Evolutionary conservation across 2,888 invertebrate species (phyloP), one percentile per base, ranked within the genome.

Genomic region (Taphrorychus bicolor): DNA sequence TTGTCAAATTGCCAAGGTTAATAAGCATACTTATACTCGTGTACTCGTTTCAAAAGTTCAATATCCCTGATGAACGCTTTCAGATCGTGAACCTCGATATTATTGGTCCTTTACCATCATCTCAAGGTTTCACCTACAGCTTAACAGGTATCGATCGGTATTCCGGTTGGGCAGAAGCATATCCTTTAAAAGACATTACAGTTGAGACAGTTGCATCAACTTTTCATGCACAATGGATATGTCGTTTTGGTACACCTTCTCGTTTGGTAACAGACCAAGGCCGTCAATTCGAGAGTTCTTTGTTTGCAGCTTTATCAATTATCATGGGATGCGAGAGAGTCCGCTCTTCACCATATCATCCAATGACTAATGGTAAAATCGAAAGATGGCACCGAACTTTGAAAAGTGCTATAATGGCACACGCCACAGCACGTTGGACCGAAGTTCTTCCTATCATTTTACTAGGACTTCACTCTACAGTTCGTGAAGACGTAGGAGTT

Each of bases 361-460:
- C n/a, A 18, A 17, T 42, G 54, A 54, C 57, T 41, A 57, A 57
- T 41, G 57, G 57, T 18, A 57, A 57, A 41, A 42, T 57, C 5
- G 57, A 57, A 14, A 57, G 57, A 19, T 57, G 41, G 57, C 57
- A 57, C 18, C 40, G 57, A 18, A 57, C 41, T 9, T 11, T 57
- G 3, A 57, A 57, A 18, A 5, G 41, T 7, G 42, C 57, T 14
- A 57, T 57, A 7, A 57, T 57, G 18, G 42, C 57, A 41, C 40
- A 57, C 18, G 57, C 57, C 9, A 57, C 7, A 3, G 41, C 40
- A 5, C 40, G 19, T 41, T 57, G 57, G 57, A 17, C 42, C 40
- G 57, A 57, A 5, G 14, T 57, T 9, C 18, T 57, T 7, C 57
- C 40, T 41, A 57, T 19, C 5, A 19, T 57, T 17, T 18, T 41